phyloP scores from a whole-genome alignment of 2,113 vertebrate species.

The Danionella cerebrum region DNA sequence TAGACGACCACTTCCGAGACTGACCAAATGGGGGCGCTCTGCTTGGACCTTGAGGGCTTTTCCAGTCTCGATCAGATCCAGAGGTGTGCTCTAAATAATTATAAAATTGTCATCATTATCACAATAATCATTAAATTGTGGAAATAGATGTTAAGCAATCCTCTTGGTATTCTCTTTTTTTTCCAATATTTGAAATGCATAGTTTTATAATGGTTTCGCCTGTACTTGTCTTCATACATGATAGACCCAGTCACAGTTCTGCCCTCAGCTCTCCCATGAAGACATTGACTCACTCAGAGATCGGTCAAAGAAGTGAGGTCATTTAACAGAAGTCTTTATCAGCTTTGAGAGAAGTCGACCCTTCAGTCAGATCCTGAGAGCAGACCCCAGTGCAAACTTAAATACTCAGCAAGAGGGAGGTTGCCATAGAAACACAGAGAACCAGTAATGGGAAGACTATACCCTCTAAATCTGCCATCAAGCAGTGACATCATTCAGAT shows the following conservation, averaged over 20 bases:
- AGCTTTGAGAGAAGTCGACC: neutral
- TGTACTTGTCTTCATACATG: too few species aligned
- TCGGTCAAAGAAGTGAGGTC: neutral
- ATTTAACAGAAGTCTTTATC: neutral
- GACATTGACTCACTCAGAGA: neutral
- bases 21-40: slow-evolving; percentile 87
- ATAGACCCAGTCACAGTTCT: too few species aligned
- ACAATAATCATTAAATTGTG: too few species aligned
- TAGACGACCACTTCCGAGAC: slow-evolving; percentile 86
- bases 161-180: too few species aligned
- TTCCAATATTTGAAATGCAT: too few species aligned
- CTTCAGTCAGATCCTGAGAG: slow-evolving; percentile 5
- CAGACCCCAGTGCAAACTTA: slow-evolving; percentile 22
- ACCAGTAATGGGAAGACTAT: slow-evolving; percentile 5
- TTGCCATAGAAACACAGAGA: slow-evolving; percentile 52
- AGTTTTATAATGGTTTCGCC: too few species aligned
- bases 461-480: slow-evolving; percentile 6
- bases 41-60: slow-evolving; percentile 87
- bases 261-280: too few species aligned
- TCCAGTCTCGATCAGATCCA: slow-evolving; percentile 82
- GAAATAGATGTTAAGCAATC: too few species aligned
- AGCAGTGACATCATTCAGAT: slow-evolving; percentile 38
- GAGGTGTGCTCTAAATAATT: slow-evolving; percentile 69
- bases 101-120: neutral
- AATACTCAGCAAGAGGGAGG: slow-evolving; percentile 28